Percentiles rank a stretch among this genome's conserved stretches.
These are phyloP conservation scores for Sinhomidia bicolor DNA, from an alignment of 2,888 invertebrate species.

Conservation along the genomic window DNA sequence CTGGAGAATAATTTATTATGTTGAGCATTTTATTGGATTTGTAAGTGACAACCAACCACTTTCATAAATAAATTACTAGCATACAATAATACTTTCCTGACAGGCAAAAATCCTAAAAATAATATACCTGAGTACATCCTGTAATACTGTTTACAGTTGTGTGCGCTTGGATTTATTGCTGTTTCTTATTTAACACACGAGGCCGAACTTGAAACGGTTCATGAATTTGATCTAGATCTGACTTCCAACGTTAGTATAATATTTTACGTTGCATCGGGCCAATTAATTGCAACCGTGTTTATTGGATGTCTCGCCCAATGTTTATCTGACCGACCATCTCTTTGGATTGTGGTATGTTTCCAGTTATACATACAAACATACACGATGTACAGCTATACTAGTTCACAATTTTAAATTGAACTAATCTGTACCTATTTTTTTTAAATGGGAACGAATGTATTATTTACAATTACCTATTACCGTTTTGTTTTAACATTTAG, in stretches of 20 bases:
- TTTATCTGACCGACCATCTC: conserved; percentile 19
- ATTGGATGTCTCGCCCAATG: conserved; percentile 43
- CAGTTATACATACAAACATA: background rate
- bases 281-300: background rate
- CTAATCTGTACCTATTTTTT: no score
- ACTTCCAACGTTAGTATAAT: background rate
- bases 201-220: conserved; percentile 10
- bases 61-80: background rate
- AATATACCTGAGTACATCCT: no score
- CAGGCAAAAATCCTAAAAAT: background rate
- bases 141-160: background rate
- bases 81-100: background rate
- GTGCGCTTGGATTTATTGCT: background rate
- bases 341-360: conserved; percentile 42
- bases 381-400: no score
- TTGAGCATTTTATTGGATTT: background rate
- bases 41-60: conserved; percentile 33
- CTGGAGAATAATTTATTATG: conserved; percentile 20
- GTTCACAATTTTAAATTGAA: no score
- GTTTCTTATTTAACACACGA: background rate
- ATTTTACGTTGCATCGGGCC: background rate
- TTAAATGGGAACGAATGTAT: background rate
- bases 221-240: conserved; percentile 8
- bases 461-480: no score
- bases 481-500: no score